phyloP scores from a whole-genome alignment of 1,140 invertebrate genomes.

The Monomorium pharaonis region DNA sequence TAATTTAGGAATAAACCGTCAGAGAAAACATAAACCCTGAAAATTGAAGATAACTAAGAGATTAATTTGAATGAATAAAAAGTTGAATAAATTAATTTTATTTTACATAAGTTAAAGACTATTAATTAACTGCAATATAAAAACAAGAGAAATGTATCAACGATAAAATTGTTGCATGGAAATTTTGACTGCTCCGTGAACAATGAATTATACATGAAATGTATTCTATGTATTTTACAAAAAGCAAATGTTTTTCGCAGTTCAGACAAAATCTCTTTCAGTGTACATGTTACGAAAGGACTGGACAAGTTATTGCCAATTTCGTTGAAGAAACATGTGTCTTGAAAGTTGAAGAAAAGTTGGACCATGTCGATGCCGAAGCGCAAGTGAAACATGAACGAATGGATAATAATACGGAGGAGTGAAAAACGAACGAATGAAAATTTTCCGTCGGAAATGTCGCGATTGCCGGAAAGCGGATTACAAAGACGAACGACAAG shows the following conservation, averaged over 20 bases:
- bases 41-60: background rate
- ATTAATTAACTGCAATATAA: background rate
- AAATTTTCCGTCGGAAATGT: slow-evolving; percentile 49
- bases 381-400: slow-evolving; percentile 28
- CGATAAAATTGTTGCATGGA: background rate
- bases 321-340: background rate
- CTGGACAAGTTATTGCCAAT: slow-evolving; percentile 46
- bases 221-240: background rate
- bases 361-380: slow-evolving; percentile 21
- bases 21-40: background rate
- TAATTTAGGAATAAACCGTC: background rate
- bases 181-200: background rate
- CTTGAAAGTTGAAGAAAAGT: slow-evolving; percentile 17
- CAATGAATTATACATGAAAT: background rate
- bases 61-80: slow-evolving; percentile 4
- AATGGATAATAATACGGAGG: slow-evolving; percentile 49
- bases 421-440: slow-evolving; percentile 50
- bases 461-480: slow-evolving; percentile 56
- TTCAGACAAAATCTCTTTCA: background rate
- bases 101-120: background rate
- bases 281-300: background rate
- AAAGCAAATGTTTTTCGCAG: slow-evolving; percentile 11
- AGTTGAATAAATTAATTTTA: background rate
- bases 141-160: background rate
- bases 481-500: slow-evolving; percentile 51